A percentile compares a stretch with the other conserved stretches of the same genome.
phyloP scores from a whole-genome alignment of 2,113 vertebrate species.

The Leptocoma aspasia region DNA sequence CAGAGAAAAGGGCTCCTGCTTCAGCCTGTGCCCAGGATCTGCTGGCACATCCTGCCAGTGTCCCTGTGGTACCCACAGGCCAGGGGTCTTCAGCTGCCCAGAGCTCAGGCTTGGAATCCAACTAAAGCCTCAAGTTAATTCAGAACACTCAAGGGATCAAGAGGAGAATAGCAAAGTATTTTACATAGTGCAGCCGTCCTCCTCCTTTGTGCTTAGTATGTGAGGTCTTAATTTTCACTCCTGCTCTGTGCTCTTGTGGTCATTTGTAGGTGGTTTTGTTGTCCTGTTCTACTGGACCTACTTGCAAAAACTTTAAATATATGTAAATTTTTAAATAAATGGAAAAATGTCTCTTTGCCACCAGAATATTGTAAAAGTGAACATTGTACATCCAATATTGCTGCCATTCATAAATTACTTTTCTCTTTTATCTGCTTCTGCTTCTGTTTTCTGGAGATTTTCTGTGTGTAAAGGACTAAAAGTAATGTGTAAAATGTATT shows the following conservation, averaged over 20 bases:
- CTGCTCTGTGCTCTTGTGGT: not conserved
- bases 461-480: conserved; percentile 39
- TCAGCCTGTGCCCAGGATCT: not conserved
- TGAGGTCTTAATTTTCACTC: not conserved
- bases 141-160: not conserved
- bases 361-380: not conserved
- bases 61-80: not conserved
- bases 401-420: not conserved
- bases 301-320: not conserved
- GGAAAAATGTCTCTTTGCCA: not conserved
- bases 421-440: conserved; percentile 15
- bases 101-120: not conserved
- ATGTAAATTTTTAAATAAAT: not conserved
- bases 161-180: not conserved
- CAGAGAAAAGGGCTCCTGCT: not conserved
- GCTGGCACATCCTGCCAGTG: not conserved
- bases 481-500: conserved; percentile 43
- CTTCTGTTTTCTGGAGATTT: conserved; percentile 54
- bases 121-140: not conserved
- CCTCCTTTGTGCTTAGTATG: not conserved
- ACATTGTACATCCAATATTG: not conserved
- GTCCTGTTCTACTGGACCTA: not conserved
- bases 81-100: not conserved
- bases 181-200: not conserved
- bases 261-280: conserved; percentile 7